Conservation (phyloP, 2,113 vertebrate species). For the Epinephelus moara region DNA sequence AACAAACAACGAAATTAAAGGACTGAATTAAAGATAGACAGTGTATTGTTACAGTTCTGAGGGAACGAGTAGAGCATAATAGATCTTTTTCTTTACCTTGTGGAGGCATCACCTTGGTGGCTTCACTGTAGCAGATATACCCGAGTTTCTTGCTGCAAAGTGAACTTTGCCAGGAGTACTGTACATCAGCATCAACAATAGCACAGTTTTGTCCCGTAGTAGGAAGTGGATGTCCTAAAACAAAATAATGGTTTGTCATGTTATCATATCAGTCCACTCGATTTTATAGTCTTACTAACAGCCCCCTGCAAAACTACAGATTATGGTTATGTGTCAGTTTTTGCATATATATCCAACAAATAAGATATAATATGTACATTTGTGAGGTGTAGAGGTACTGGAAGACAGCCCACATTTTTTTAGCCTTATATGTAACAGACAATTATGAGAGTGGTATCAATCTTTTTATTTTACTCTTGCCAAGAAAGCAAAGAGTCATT, state of each 20-base stretch:
- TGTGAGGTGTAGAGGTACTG: too few species aligned
- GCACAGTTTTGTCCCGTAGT: constrained; percentile 87
- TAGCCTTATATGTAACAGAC: too few species aligned
- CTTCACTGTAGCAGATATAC: constrained; percentile 89
- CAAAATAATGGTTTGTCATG: not conserved
- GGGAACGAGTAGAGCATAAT: not conserved
- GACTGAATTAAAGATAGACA: not conserved
- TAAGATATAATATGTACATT: too few species aligned
- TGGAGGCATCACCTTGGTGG: constrained; percentile 33
- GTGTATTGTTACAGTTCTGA: not conserved
- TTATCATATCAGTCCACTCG: too few species aligned
- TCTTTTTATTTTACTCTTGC: too few species aligned
- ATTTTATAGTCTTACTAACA: too few species aligned
- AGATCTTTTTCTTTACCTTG: constrained; percentile 19
- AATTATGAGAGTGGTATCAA: too few species aligned
- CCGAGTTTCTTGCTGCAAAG: constrained; percentile 87
- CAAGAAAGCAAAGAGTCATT: too few species aligned
- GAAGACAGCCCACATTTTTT: too few species aligned
- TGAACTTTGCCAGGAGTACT: constrained; percentile 86
- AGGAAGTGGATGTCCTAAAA: constrained; percentile 86
- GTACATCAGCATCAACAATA: constrained; percentile 80
- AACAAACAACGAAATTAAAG: not conserved
- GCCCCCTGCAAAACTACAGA: too few species aligned
- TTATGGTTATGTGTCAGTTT: too few species aligned
- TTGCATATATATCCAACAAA: too few species aligned